These are phyloP conservation scores for Leucophenga maculata DNA, from an alignment of 2,888 invertebrate species.

Conservation along the genomic window DNA sequence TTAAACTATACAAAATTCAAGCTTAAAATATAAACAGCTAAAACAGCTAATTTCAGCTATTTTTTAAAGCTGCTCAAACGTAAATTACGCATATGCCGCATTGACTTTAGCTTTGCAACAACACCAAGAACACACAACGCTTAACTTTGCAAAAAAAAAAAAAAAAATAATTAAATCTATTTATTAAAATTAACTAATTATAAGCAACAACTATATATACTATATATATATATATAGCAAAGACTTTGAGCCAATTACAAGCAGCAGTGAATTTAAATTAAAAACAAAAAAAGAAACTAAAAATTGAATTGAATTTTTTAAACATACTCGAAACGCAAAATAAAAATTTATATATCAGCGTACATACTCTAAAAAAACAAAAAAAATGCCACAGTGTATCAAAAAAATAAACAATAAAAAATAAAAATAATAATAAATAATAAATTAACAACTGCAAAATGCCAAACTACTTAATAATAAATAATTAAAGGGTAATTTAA, in stretches of 20 bases:
- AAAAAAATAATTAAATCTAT: background rate
- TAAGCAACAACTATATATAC: background rate
- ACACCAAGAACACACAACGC: too few species aligned
- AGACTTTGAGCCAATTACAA: slow-evolving; percentile 28
- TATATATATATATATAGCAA: too few species aligned
- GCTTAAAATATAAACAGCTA: too few species aligned
- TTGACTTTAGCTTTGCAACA: too few species aligned
- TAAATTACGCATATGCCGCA: too few species aligned
- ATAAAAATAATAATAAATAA: background rate
- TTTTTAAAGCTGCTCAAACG: too few species aligned
- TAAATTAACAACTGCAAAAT: background rate
- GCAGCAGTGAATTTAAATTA: slow-evolving; percentile 2
- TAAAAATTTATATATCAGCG: slow-evolving; percentile 14
- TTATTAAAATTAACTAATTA: slow-evolving; percentile 10
- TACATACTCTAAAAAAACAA: background rate
- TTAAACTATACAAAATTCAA: too few species aligned
- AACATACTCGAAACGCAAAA: background rate
- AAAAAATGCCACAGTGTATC: slow-evolving; percentile 11
- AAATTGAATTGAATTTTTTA: slow-evolving; percentile 29
- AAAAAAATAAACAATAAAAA: slow-evolving; percentile 13
- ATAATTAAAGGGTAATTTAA: slow-evolving; percentile 19
- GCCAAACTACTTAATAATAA: background rate
- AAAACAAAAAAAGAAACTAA: slow-evolving; percentile 27
- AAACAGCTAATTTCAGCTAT: too few species aligned
- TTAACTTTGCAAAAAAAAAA: too few species aligned